Evolutionary conservation across 2,113 vertebrate species (phyloP).

Genomic region (human (Homo sapiens)): GRCh38 chr4:52105501-52106000

Average conservation of each 20-base stretch:
- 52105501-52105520: background rate
- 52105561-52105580: background rate
- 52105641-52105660: background rate
- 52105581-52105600: background rate
- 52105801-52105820: background rate
- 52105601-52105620: background rate
- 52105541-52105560: background rate
- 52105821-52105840: background rate
- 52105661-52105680: background rate
- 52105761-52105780: background rate
- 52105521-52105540: background rate
- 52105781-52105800: background rate
- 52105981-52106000: background rate
- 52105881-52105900: background rate
- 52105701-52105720: background rate
- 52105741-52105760: no score
- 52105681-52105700: background rate
- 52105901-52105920: background rate
- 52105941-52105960: background rate
- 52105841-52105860: background rate
- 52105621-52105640: background rate
- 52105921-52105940: background rate
- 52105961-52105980: background rate
- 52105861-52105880: background rate
- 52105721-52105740: background rate